Evolutionary conservation across 2,888 invertebrate genomes (phyloP).

Genomic region (Bombylius major): DNA sequence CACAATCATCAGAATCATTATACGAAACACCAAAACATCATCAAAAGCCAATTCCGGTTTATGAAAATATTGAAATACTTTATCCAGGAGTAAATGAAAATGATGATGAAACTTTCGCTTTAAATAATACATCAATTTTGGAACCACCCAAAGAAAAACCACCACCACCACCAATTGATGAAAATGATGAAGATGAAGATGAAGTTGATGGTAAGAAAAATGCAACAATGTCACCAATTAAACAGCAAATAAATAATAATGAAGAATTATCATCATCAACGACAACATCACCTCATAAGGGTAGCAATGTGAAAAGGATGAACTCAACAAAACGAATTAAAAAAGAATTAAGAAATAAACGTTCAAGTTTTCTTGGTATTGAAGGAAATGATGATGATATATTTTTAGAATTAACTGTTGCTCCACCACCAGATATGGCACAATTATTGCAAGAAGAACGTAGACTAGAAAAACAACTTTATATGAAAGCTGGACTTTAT

Average conservation of each 20-base stretch:
- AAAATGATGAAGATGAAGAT: conserved; percentile 30
- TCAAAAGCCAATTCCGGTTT: conserved; percentile 41
- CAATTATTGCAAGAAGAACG: conserved; percentile 69
- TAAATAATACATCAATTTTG: conserved; percentile 23
- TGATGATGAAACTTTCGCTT: conserved; percentile 21
- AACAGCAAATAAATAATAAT: background rate
- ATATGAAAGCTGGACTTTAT: conserved; percentile 57
- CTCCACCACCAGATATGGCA: conserved; percentile 67
- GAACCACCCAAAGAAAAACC: conserved; percentile 80
- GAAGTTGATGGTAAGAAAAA: conserved; percentile 10
- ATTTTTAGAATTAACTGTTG: conserved; percentile 53
- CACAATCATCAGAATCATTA: conserved; percentile 32
- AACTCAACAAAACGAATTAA: conserved; percentile 77
- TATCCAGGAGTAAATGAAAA: conserved; percentile 30
- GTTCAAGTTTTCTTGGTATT: conserved; percentile 75
- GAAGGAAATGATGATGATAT: conserved; percentile 61
- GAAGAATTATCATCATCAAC: conserved; percentile 1
- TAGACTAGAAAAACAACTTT: conserved; percentile 61
- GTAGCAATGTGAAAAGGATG: conserved; percentile 44
- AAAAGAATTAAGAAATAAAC: conserved; percentile 70
- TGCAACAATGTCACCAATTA: background rate
- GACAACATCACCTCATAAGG: background rate
- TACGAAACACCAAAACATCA: conserved; percentile 34
- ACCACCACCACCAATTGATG: conserved; percentile 61
- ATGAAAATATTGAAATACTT: conserved; percentile 49